These are phyloP conservation scores for Lepus timidus DNA, from an alignment of 2,113 vertebrate genomes.

Conservation along the genomic window DNA sequence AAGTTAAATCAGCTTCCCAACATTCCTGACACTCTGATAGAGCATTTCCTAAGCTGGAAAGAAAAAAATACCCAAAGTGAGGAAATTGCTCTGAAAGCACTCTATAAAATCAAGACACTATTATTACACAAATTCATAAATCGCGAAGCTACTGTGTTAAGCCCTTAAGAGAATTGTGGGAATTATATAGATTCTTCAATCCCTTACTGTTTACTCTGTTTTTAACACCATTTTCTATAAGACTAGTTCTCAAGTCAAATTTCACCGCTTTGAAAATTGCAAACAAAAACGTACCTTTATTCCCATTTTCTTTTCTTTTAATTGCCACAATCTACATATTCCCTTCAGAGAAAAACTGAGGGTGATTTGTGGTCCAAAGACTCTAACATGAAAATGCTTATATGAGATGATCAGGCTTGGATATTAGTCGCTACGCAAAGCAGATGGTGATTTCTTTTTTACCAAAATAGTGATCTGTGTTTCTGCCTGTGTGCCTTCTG, in stretches of 20 bases:
- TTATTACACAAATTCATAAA: slow-evolving; percentile 61
- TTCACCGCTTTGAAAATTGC: slow-evolving; percentile 58
- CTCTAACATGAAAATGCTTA: slow-evolving; percentile 36
- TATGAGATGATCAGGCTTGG: neutral
- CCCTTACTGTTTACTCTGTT: slow-evolving; percentile 46
- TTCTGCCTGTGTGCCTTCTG: slow-evolving; percentile 57
- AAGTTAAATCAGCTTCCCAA: slow-evolving; percentile 65
- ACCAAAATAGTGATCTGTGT: slow-evolving; percentile 51
- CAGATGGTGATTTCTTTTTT: slow-evolving; percentile 68
- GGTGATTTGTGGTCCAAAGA: slow-evolving; percentile 33
- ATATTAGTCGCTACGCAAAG: slow-evolving; percentile 45
- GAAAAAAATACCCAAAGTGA: neutral
- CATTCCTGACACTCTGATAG: slow-evolving; percentile 36
- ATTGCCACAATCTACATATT: neutral
- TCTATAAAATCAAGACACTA: slow-evolving; percentile 44
- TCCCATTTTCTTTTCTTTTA: slow-evolving; percentile 32
- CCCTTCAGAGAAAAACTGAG: slow-evolving; percentile 12
- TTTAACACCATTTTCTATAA: slow-evolving; percentile 47
- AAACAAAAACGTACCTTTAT: neutral
- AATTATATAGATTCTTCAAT: slow-evolving; percentile 30
- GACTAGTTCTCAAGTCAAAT: slow-evolving; percentile 1
- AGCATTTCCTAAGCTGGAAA: slow-evolving; percentile 8
- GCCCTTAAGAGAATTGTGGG: slow-evolving; percentile 8
- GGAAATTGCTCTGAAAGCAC: slow-evolving; percentile 57
- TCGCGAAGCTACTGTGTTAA: slow-evolving; percentile 45